Evolutionary conservation across 1,140 invertebrate genomes (phyloP), one percentile per base, ranked within the genome.

Genomic region (Microplitis demolitor): DNA sequence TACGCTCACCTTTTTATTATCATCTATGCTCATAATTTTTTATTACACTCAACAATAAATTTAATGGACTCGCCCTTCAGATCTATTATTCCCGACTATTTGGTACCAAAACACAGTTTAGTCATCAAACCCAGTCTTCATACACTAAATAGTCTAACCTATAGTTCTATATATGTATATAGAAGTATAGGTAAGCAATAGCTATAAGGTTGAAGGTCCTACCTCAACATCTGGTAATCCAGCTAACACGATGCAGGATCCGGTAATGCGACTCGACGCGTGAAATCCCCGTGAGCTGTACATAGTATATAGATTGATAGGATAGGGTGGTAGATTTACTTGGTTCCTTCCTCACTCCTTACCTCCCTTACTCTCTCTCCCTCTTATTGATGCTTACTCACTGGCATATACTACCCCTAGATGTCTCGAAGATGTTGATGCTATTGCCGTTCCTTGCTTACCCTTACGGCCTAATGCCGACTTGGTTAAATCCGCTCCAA

Each of bases 261-360:
- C 72, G 69, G 73, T 82, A 76, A 82, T 82, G 80, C 80, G 77
- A 79, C 77, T 73, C 79, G 81, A 82, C 80, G 81, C 81, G 81
- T 82, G 75, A 82, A 82, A 82, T 82, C 81, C 81, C 75, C 63
- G 74, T 72, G 78, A 77, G 73, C 75, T 71, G 62, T 24, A 35
- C 16, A 37, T n/a, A 45, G 11, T 45, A 37, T 50, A 54, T 31
- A 24, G 31, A 54, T 56, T 33, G 35, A 33, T 35, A 14, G 39
- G 6, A 45, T 31, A 33, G 56, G 60, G 69, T 24, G 54, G 35
- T n/a, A 45, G 45, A 24, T 51, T 58, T 39, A n/a, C 9, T n/a
- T 45, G 16, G 24, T 24, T 24, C 24, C 24, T 24, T 24, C 24
- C 24, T 24, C 24, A 24, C 24, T 24, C 24, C 24, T 24, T 24